Evolutionary conservation across 1,140 invertebrate genomes (phyloP).

Genomic region (Archivesica marissinica): DNA sequence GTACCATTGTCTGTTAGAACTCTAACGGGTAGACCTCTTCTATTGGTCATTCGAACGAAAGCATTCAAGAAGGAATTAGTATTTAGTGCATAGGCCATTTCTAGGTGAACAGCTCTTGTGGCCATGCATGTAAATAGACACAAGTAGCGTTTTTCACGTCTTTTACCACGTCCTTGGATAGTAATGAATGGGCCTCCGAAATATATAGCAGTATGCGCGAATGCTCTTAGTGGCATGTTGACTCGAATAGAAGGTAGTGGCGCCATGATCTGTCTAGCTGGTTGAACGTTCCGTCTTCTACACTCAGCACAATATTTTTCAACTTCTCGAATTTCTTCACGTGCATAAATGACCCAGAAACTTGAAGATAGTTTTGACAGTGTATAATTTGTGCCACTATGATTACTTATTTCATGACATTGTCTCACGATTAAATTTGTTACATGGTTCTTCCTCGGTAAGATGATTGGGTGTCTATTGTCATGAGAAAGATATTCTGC

Average conservation of each 20-base stretch:
- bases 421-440: conserved; percentile 2
- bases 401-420: conserved; percentile 4
- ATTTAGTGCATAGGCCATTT: conserved; percentile 31
- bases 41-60: conserved; percentile 7
- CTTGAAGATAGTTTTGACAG: not conserved
- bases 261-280: conserved; percentile 33
- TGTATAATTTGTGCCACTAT: conserved; percentile 11
- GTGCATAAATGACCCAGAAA: conserved; percentile 1
- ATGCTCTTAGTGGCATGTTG: not conserved
- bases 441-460: not conserved
- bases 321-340: conserved; percentile 1
- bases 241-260: not conserved
- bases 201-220: conserved; percentile 29
- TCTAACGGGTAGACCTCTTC: conserved; percentile 26
- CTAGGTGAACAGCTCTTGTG: conserved; percentile 57
- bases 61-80: conserved; percentile 40
- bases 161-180: conserved; percentile 15
- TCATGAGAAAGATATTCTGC: conserved; percentile 14
- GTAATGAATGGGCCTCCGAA: conserved; percentile 50
- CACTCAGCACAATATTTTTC: conserved; percentile 9
- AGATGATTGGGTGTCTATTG: not conserved
- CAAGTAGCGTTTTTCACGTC: conserved; percentile 32
- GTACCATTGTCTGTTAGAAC: conserved; percentile 55
- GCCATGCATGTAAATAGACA: conserved; percentile 56
- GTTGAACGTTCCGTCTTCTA: not conserved